These are phyloP conservation scores for Pseudois nayaur DNA, from an alignment of 2,113 vertebrate genomes.

Conservation along the genomic window DNA sequence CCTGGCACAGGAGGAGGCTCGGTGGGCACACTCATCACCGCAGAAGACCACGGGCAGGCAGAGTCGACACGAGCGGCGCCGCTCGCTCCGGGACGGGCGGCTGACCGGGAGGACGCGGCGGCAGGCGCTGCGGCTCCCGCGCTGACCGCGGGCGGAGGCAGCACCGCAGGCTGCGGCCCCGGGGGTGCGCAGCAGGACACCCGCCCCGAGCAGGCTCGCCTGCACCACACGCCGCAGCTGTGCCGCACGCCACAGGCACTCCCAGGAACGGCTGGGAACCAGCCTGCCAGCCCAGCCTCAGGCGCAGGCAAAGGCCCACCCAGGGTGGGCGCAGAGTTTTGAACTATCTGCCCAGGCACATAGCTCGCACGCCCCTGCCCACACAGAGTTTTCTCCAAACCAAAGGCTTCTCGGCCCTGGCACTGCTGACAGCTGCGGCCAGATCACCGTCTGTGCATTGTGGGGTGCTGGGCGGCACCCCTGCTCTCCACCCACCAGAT, in stretches of 20 bases:
- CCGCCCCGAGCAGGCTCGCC: not conserved
- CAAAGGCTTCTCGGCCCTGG: not conserved
- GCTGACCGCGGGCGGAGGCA: not conserved
- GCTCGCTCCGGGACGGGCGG: too few species aligned
- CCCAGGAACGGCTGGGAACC: not conserved
- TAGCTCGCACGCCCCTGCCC: not conserved
- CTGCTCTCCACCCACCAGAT: not conserved
- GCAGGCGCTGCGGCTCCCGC: not conserved
- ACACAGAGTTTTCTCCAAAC: not conserved
- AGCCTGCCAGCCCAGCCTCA: not conserved
- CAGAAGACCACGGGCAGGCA: not conserved
- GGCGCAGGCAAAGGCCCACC: not conserved
- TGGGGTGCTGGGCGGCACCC: not conserved
- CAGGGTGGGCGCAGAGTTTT: not conserved
- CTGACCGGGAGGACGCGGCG: not conserved
- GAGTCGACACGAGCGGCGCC: accelerated
- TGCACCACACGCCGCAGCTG: too few species aligned
- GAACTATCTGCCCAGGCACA: not conserved
- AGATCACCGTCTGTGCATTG: accelerated
- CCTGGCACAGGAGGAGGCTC: not conserved
- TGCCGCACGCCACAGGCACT: not conserved
- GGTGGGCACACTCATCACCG: not conserved
- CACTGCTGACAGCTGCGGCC: not conserved
- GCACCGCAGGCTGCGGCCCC: not conserved
- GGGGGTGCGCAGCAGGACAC: not conserved